phyloP scores from a whole-genome alignment of 2,113 vertebrate species.

The Crotophaga sulcirostris region DNA sequence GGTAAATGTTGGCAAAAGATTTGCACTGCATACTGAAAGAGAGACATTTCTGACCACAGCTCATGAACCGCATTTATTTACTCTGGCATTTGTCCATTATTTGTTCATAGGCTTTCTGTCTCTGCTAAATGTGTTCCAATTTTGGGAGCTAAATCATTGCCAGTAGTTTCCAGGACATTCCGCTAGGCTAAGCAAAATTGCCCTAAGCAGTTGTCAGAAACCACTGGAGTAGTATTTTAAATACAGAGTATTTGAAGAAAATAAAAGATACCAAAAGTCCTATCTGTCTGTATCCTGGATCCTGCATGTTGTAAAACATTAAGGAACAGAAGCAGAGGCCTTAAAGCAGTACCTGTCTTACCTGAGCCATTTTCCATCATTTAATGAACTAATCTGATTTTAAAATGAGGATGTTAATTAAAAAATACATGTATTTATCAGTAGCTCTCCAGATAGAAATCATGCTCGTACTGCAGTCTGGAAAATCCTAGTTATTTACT shows the following conservation, averaged over 20 bases:
- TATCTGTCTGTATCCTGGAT: constrained; percentile 21
- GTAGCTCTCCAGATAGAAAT: neutral
- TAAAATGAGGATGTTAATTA: neutral
- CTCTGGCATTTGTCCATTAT: constrained; percentile 91
- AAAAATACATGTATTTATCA: constrained; percentile 1
- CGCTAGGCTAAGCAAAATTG: constrained; percentile 92
- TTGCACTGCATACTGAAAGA: constrained; percentile 88
- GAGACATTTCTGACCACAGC: constrained; percentile 95
- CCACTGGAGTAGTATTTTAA: constrained; percentile 77
- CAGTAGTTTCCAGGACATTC: constrained; percentile 95
- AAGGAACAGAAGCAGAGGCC: neutral
- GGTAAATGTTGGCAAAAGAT: constrained; percentile 87
- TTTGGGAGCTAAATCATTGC: constrained; percentile 83
- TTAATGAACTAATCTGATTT: neutral
- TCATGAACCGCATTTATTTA: constrained; percentile 97
- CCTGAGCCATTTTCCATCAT: neutral
- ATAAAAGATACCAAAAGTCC: constrained; percentile 59
- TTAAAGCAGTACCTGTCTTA: neutral
- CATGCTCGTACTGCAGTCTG: neutral
- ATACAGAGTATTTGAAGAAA: constrained; percentile 76
- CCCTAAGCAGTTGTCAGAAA: constrained; percentile 88
- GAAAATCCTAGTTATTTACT: neutral
- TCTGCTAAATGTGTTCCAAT: constrained; percentile 94
- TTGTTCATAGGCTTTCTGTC: constrained; percentile 98
- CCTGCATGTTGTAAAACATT: neutral